Conservation (phyloP, 2,888 invertebrate species). For the Hypena proboscidalis region DNA sequence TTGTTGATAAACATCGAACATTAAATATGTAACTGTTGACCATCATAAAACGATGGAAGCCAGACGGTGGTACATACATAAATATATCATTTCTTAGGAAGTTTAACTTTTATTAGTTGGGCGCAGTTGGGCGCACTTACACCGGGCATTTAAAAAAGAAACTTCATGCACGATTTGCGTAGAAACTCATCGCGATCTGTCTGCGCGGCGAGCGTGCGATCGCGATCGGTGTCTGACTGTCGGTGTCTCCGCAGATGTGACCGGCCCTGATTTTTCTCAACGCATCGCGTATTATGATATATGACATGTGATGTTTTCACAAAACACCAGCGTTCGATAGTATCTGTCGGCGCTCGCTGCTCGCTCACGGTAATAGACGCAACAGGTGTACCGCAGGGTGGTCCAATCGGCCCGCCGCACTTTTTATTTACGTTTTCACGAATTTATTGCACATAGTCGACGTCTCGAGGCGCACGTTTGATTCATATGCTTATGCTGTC, state of each 20-base stretch:
- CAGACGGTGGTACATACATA: conserved; percentile 73
- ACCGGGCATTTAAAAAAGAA: conserved; percentile 65
- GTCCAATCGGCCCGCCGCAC: conserved; percentile 66
- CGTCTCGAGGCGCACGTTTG: conserved; percentile 79
- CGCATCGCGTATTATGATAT: conserved; percentile 73
- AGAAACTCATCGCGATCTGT: conserved; percentile 54
- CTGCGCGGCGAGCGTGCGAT: conserved; percentile 23
- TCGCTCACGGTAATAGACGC: conserved; percentile 71
- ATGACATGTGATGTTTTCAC: conserved; percentile 58
- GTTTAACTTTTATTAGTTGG: conserved; percentile 72
- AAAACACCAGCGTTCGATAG: conserved; percentile 60
- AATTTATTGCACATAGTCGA: conserved; percentile 79
- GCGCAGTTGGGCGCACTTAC: conserved; percentile 64
- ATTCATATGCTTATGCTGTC: conserved; percentile 81
- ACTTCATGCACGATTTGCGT: conserved; percentile 74
- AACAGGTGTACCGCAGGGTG: conserved; percentile 82
- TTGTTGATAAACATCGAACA: conserved; percentile 85
- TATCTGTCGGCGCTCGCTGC: conserved; percentile 60
- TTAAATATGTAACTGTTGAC: conserved; percentile 85
- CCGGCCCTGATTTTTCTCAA: conserved; percentile 71
- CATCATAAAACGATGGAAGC: conserved; percentile 80
- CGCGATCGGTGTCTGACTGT: conserved; percentile 31
- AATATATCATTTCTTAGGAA: conserved; percentile 81
- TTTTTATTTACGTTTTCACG: conserved; percentile 79
- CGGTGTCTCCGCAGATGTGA: conserved; percentile 55